A percentile compares a stretch with the other conserved stretches of the same genome.
These are phyloP conservation scores for Cottoperca gobio DNA, from an alignment of 2,797 vertebrate species.

Conservation along the genomic window DNA sequence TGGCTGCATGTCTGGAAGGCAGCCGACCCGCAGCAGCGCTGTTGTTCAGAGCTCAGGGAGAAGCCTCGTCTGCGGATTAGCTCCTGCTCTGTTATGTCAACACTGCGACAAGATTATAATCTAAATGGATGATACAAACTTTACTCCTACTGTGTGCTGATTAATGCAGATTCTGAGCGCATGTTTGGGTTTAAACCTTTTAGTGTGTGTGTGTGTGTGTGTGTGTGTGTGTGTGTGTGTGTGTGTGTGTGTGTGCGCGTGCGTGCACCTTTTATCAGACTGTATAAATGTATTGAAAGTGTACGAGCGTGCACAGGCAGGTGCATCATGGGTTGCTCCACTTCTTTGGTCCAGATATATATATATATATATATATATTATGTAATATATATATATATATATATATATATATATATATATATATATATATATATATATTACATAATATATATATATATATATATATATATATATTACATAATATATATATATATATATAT, in stretches of 20 bases:
- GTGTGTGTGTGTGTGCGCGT: slow-evolving; percentile 1
- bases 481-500: too few relatives aligned
- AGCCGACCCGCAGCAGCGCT: slow-evolving; percentile 39
- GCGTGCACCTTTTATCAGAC: slow-evolving; percentile 14
- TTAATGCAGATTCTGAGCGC: slow-evolving; percentile 10
- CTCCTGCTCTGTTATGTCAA: slow-evolving; percentile 53
- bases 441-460: too few relatives aligned
- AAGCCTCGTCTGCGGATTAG: slow-evolving; percentile 48
- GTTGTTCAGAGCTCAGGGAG: slow-evolving; percentile 16
- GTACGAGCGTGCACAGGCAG: not conserved
- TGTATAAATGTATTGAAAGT: not conserved
- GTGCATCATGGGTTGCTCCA: not conserved
- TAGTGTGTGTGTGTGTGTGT: too few relatives aligned
- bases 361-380: too few relatives aligned
- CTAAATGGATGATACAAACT: slow-evolving; percentile 30
- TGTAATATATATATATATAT: too few relatives aligned
- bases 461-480: too few relatives aligned
- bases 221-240: too few relatives aligned
- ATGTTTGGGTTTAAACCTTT: not conserved
- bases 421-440: too few relatives aligned
- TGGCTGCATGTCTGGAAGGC: slow-evolving; percentile 50
- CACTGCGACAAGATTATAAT: slow-evolving; percentile 32
- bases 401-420: too few relatives aligned
- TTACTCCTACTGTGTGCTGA: slow-evolving; percentile 2
- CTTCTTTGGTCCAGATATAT: not conserved